Evolutionary conservation across 2,888 invertebrate species (phyloP).

Genomic region (Schizaphis graminum): DNA sequence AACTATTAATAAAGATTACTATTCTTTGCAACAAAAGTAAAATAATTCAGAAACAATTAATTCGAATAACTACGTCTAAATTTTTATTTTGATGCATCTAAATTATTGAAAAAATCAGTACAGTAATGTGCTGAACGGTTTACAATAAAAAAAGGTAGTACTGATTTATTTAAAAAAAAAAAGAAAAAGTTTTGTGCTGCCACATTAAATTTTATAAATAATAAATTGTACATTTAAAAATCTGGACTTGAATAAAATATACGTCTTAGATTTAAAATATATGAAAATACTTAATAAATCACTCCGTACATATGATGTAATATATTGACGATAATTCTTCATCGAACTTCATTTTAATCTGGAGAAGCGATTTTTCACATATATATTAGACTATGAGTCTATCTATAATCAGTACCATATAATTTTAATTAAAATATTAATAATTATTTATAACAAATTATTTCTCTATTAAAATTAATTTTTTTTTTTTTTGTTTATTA

Average conservation of each 20-base stretch:
- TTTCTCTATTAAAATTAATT: background rate
- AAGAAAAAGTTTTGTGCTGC: background rate
- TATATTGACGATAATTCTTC: background rate
- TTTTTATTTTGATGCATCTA: background rate
- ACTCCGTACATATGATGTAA: background rate
- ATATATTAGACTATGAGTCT: background rate
- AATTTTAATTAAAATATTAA: background rate
- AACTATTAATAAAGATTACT: background rate
- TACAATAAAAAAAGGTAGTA: too few relatives aligned
- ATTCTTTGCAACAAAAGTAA: background rate
- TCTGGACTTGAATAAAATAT: background rate
- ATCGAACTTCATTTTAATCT: background rate
- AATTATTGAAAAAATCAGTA: background rate
- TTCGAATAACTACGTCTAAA: background rate
- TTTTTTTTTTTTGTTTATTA: background rate
- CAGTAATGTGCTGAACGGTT: background rate
- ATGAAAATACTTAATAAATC: background rate
- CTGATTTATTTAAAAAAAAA: background rate
- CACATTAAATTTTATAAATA: background rate
- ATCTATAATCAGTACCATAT: background rate
- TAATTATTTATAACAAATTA: background rate
- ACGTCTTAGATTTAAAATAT: background rate
- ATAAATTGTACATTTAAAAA: background rate
- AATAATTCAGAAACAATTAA: background rate
- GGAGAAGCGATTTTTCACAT: background rate